Evolutionary conservation across 1,140 invertebrate genomes (phyloP).

Genomic region (Drosophila bipectinata): DNA sequence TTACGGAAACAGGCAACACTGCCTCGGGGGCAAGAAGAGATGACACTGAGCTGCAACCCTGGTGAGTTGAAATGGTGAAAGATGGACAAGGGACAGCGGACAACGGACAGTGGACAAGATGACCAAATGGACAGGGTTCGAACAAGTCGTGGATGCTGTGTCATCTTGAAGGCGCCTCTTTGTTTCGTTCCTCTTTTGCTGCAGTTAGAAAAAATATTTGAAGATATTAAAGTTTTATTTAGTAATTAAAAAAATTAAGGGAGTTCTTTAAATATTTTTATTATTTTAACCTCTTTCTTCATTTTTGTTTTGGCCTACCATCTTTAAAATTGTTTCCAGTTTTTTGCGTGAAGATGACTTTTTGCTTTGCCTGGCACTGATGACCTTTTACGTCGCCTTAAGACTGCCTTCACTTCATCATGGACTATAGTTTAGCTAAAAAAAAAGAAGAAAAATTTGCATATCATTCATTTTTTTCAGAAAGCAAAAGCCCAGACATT

Average conservation of each 20-base stretch:
- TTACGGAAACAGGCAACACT: constrained; percentile 27
- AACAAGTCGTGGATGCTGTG: constrained; percentile 42
- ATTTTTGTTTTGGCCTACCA: neutral
- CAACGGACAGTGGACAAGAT: constrained; percentile 26
- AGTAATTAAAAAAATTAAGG: too few species aligned
- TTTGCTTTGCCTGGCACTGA: constrained; percentile 50
- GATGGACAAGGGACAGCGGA: constrained; percentile 3
- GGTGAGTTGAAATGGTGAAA: constrained; percentile 66
- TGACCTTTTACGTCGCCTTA: constrained; percentile 76
- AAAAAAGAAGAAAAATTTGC: constrained; percentile 55
- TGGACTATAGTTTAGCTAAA: constrained; percentile 17
- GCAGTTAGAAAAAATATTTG: neutral
- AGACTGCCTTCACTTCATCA: constrained; percentile 66
- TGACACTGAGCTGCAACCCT: constrained; percentile 23
- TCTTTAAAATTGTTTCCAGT: constrained; percentile 26
- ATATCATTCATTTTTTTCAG: constrained; percentile 64
- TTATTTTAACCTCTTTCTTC: neutral
- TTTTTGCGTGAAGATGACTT: constrained; percentile 66
- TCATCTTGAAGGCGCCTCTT: constrained; percentile 74
- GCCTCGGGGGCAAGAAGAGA: neutral
- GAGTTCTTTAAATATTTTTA: too few species aligned
- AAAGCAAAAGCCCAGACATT: constrained; percentile 1
- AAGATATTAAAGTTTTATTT: neutral
- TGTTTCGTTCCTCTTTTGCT: constrained; percentile 23
- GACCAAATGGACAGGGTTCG: constrained; percentile 27